Base-by-base conservation (phyloP, 1,140 invertebrate species). In the Pogonognathellus flavescens region DNA sequence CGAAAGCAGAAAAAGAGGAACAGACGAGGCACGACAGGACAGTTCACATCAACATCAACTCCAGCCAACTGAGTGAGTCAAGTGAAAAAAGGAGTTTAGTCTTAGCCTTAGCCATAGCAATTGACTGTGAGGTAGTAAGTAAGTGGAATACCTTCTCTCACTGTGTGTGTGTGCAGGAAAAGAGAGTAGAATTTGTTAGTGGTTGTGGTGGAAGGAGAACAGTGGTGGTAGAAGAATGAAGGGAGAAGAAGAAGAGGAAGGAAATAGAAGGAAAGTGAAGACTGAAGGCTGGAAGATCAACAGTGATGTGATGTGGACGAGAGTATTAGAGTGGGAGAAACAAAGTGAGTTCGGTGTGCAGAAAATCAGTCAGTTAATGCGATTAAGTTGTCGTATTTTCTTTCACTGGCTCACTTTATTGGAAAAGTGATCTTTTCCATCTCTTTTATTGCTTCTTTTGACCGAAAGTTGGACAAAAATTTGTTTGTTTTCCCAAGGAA, bases 351-450 rank as follows among this genome's bases (percentile, higher is more conserved):
- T 86, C 80, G 84, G 85, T 83, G 85, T 84, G 82, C 83, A 88
- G 85, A 88, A 86, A 88, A 88, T 88, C 87, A 86, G 87, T 85
- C 85, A 88, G 87, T 86, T 88, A 88, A 88, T 88, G 85, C 87
- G 87, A 88, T 88, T 88, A 88, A 88, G 85, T 88, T 88, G 87
- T 87, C 84, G 81, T 88, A 84, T 82, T 85, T 88, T 86, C 87
- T 86, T 88, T 88, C 85, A 86, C 87, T 86, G 85, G 62, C 85
- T 87, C 83, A 83, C 83, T 87, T 88, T 88, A 88, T 88, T 88
- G 87, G 85, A 88, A 86, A 88, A 88, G 87, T 87, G 87, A 86
- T 87, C 87, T 86, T 84, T 76, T 85, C 87, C 55, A 88, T 88
- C 87, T 85, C 87, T 86, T 88, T 88, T 88, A 86, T 88, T 88